Percentiles rank a stretch among this genome's conserved stretches.
phyloP scores from a whole-genome alignment of 2,797 vertebrate genomes.

The Ammospiza maritima region DNA sequence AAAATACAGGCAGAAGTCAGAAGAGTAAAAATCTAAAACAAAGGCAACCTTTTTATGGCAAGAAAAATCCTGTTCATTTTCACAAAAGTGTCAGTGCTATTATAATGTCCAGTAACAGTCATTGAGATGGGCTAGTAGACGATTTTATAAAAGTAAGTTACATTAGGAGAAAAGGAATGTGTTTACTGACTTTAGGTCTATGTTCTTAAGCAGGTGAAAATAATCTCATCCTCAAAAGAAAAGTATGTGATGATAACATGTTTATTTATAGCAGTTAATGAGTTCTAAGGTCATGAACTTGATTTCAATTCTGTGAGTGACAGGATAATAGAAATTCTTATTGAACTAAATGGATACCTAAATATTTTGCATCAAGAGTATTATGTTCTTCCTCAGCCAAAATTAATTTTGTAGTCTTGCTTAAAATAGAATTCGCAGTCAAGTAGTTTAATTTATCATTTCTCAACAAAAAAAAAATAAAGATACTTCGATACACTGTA shows the following conservation, averaged over 20 bases:
- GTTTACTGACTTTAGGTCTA: background rate
- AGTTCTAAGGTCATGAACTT: background rate
- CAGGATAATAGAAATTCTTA: background rate
- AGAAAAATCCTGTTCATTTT: background rate
- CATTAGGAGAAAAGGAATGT: background rate
- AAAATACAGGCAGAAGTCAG: background rate
- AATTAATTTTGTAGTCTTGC: background rate
- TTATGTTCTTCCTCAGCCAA: background rate
- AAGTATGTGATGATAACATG: background rate
- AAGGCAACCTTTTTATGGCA: fast-evolving
- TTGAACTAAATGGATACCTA: background rate
- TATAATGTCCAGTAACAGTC: background rate
- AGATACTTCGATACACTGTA: background rate
- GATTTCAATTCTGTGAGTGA: background rate
- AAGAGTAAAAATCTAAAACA: background rate
- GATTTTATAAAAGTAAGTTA: background rate
- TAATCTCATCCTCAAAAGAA: background rate
- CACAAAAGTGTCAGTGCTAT: background rate
- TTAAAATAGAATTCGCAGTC: background rate
- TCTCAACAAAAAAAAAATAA: background rate
- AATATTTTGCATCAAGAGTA: background rate
- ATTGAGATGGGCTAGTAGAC: background rate
- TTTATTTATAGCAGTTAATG: constrained; percentile 9
- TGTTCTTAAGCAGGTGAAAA: background rate
- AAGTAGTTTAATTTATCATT: background rate